A percentile compares a stretch with the other conserved stretches of the same genome.
These are phyloP conservation scores for Lycocorax pyrrhopterus DNA, from an alignment of 2,113 vertebrate species.

Conservation along the genomic window DNA sequence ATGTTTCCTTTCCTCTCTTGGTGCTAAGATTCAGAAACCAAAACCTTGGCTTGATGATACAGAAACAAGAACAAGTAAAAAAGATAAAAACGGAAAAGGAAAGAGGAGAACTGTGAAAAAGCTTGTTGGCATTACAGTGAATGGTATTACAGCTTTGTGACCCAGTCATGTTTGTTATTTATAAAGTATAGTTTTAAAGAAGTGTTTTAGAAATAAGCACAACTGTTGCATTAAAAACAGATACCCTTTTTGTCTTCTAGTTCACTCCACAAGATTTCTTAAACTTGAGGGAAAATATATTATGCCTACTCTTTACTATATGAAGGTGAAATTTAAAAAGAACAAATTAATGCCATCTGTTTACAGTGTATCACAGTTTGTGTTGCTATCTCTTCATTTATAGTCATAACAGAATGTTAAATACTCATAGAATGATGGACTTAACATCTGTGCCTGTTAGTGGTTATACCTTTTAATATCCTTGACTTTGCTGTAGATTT, in stretches of 20 bases:
- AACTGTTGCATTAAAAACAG: background rate
- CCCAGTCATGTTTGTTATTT: background rate
- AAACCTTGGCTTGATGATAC: background rate
- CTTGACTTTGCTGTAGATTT: background rate
- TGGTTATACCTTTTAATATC: background rate
- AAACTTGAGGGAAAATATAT: background rate
- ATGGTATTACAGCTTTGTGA: background rate
- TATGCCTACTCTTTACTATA: background rate
- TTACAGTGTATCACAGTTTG: background rate
- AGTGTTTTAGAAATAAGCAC: background rate
- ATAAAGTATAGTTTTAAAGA: background rate
- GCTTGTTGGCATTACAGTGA: background rate
- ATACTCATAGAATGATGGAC: background rate
- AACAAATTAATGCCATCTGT: conserved; percentile 14
- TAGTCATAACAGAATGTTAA: background rate
- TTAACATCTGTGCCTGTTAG: background rate
- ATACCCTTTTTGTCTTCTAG: background rate
- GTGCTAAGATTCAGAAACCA: background rate
- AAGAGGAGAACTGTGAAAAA: background rate
- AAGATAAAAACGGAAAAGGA: background rate
- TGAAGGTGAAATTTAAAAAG: background rate
- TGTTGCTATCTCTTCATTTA: background rate
- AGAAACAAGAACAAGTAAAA: background rate
- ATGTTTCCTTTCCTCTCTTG: background rate
- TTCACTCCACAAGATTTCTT: background rate